Evolutionary conservation across 2,888 invertebrate genomes (phyloP), one percentile per base, ranked within the genome.

Genomic region (Hipparchia sbordonii): DNA sequence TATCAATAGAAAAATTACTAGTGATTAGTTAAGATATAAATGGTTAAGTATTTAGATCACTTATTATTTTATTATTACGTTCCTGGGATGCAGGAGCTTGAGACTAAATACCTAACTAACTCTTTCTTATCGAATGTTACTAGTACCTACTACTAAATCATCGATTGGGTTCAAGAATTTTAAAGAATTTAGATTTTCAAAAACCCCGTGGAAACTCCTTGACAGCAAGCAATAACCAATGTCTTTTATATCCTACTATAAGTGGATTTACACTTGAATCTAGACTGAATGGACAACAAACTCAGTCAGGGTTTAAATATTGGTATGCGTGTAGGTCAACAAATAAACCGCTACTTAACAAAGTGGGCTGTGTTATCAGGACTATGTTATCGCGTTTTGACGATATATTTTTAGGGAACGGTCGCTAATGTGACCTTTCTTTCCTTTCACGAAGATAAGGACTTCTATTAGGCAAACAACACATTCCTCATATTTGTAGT

Each of bases 381-480:
- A 76, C 76, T 51, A 70, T 57, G 67, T 77, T 77, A 77, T 74
- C 72, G 73, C 74, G 74, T 51, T 60, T 45, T 48, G 67, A 76
- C 74, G 75, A 67, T 59, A 57, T 23, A 63, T 56, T 77, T 78
- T 77, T 76, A 70, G 75, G 74, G 75, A 77, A 76, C 73, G 78
- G 74, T 71, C 80, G 78, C 76, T 78, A 80, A 78, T 77, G 70
- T 74, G 77, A 80, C 79, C 78, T 80, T 79, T 80, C 76, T 73
- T 71, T 77, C 77, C 75, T 75, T 77, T 75, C 61, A 74, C 57
- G 52, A 70, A 63, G 79, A 78, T 80, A 81, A 79, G 73, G 71
- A 33, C 23, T 67, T 72, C 62, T 70, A 60, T 70, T 57, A 70
- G 67, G 57, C 46, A 73, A 67, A 74, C 61, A 59, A 56, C 72